Conservation (phyloP, 2,888 invertebrate species). For the Chaetogeoica ovagalla region DNA sequence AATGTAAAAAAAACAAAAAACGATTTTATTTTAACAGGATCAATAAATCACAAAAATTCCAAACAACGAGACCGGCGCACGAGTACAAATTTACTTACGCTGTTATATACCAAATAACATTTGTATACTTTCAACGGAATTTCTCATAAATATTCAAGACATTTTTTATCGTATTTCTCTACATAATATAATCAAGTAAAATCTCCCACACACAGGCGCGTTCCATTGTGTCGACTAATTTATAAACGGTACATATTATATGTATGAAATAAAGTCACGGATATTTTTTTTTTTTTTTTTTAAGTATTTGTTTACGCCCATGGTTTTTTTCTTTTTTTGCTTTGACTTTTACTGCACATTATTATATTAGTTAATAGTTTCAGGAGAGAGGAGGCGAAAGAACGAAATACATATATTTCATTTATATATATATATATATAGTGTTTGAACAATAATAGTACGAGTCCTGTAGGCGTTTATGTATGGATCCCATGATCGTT, state of each 20-base stretch:
- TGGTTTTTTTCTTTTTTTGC: background rate
- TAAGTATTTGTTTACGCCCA: background rate
- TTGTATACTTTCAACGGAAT: background rate
- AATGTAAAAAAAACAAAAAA: background rate
- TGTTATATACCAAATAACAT: too few relatives aligned
- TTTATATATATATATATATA: background rate
- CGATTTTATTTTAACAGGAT: background rate
- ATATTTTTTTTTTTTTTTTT: background rate
- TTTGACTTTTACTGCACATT: background rate
- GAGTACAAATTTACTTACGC: too few relatives aligned
- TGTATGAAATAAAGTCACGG: background rate
- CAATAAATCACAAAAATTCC: background rate
- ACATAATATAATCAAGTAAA: background rate
- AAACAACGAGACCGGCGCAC: background rate
- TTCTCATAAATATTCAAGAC: background rate
- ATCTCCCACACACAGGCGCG: background rate
- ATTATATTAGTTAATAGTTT: background rate
- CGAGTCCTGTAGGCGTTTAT: conserved; percentile 10
- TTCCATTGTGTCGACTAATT: background rate
- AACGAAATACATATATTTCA: background rate
- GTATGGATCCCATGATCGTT: background rate
- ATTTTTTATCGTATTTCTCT: background rate
- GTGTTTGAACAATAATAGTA: background rate
- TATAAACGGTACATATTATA: conserved; percentile 1
- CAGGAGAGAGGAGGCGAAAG: background rate